Evolutionary conservation across 2,888 invertebrate species (phyloP).

Genomic region (Sinodicranocentrus sp.): DNA sequence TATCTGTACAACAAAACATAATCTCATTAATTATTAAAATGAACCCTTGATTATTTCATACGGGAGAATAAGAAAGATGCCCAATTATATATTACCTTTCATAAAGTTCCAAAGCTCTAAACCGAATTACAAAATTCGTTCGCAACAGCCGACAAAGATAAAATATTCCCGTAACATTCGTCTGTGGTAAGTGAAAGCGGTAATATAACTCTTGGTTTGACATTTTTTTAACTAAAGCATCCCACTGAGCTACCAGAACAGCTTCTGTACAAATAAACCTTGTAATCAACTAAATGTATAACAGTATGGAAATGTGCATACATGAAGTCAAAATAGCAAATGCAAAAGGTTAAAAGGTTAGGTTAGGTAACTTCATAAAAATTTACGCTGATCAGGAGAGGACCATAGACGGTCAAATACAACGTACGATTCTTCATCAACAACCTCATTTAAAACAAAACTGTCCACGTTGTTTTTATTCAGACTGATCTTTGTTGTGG

Average conservation of each 20-base stretch:
- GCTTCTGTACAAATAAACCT: conserved; percentile 6
- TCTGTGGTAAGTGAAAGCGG: neutral
- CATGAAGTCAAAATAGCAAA: too few species aligned
- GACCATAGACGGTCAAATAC: conserved; percentile 4
- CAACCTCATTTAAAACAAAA: neutral
- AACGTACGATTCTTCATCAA: neutral
- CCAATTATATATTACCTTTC: conserved; percentile 20
- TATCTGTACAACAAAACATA: conserved; percentile 33
- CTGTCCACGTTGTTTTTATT: neutral
- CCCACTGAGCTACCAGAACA: conserved; percentile 17
- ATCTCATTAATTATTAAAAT: too few species aligned
- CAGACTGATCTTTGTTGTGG: neutral
- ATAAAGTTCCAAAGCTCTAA: conserved; percentile 47
- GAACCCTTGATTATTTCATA: neutral
- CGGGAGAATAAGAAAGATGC: neutral
- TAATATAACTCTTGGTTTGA: neutral
- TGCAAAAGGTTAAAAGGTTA: too few species aligned
- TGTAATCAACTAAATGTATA: neutral
- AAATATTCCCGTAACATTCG: conserved; percentile 15
- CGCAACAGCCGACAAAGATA: conserved; percentile 16
- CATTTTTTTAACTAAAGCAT: conserved; percentile 15
- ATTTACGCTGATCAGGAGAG: neutral
- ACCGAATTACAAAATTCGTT: conserved; percentile 24
- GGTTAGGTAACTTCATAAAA: neutral
- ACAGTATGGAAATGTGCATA: too few species aligned